Evolutionary conservation across 2,113 vertebrate species (phyloP).

Genomic region (Octodon degus): DNA sequence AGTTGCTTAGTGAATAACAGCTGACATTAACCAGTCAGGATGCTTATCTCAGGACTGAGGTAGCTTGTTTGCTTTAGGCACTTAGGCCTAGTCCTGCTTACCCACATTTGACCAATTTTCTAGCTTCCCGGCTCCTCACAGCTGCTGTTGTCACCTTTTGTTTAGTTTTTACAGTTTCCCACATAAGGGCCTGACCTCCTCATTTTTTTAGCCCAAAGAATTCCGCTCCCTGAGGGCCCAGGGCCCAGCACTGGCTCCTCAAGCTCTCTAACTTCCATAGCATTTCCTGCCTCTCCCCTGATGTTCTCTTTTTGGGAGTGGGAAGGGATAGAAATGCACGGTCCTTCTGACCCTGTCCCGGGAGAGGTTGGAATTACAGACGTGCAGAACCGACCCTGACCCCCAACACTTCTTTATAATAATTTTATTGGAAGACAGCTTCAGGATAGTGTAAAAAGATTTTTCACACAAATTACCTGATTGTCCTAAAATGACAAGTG

Average conservation of each 20-base stretch:
- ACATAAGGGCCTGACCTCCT: neutral
- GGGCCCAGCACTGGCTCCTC: neutral
- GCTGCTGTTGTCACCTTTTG: neutral
- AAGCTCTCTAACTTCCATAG: neutral
- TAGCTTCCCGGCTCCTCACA: too few relatives aligned
- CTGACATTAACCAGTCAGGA: too few relatives aligned
- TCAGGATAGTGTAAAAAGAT: neutral
- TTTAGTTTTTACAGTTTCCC: neutral
- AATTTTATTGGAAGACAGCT: constrained; percentile 38
- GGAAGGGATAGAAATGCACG: neutral
- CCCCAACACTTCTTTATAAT: neutral
- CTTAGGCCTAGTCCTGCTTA: too few relatives aligned
- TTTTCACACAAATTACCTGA: constrained; percentile 46
- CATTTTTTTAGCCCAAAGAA: neutral
- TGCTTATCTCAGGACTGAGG: too few relatives aligned
- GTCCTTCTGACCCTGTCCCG: neutral
- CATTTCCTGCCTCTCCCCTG: neutral
- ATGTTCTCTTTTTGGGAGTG: neutral
- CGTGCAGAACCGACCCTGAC: neutral
- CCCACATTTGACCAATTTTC: too few relatives aligned
- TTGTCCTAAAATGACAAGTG: neutral
- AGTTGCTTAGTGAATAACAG: too few relatives aligned
- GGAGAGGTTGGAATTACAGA: neutral
- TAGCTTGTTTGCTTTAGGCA: too few relatives aligned
- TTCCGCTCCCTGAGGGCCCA: neutral